These are phyloP conservation scores for Hydractinia symbiolongicarpus DNA, from an alignment of 30 jellyfish, hydroid and myxozoan species.

Conservation along the genomic window DNA sequence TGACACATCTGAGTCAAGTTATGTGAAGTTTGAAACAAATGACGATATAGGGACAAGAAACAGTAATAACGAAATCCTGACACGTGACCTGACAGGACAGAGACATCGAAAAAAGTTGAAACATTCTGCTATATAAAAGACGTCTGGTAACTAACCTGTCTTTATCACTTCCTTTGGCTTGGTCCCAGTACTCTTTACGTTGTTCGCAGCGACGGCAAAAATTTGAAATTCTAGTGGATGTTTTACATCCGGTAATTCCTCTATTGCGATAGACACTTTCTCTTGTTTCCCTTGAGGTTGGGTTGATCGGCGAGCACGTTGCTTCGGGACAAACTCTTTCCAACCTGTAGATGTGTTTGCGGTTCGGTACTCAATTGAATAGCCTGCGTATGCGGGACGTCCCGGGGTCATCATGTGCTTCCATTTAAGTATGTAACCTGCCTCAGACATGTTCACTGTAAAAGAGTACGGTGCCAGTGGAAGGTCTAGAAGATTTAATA, in stretches of 20 bases:
- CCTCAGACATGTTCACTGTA: conserved; percentile 43
- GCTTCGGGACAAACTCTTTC: not conserved
- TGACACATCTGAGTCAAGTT: too few species aligned
- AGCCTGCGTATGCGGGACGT: conserved; percentile 60
- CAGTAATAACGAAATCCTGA: too few species aligned
- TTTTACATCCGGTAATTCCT: conserved; percentile 11
- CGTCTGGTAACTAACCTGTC: not conserved
- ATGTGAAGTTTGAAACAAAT: too few species aligned
- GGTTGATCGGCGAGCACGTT: conserved; percentile 30
- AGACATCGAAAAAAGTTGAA: too few species aligned
- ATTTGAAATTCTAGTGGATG: conserved; percentile 32
- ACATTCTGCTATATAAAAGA: too few species aligned
- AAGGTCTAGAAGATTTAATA: conserved; percentile 4
- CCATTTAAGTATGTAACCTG: conserved; percentile 75
- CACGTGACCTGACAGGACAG: too few species aligned
- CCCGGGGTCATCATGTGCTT: conserved; percentile 60
- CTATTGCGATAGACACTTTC: not conserved
- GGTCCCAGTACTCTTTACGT: conserved; percentile 11
- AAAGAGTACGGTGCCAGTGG: conserved; percentile 80
- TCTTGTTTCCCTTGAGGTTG: not conserved
- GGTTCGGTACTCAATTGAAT: conserved; percentile 31
- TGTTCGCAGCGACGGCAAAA: conserved; percentile 18
- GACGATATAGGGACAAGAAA: too few species aligned
- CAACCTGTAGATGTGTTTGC: conserved; percentile 24
- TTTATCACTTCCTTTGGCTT: not conserved